Evolutionary conservation across 2,888 invertebrate genomes (phyloP).

Genomic region (Cinara cedri): DNA sequence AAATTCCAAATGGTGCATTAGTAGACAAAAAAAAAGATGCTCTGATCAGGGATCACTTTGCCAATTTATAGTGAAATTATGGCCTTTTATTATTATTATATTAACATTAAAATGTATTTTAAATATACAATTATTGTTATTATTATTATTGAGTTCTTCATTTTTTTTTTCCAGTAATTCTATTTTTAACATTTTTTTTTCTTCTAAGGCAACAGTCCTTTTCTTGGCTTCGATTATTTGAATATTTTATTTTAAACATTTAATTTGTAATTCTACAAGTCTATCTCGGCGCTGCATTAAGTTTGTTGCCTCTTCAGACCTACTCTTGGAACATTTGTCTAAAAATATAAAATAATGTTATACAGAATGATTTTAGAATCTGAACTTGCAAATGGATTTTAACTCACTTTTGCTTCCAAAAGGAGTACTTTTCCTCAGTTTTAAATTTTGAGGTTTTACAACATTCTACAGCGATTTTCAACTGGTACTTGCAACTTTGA

Average conservation of each 20-base stretch:
- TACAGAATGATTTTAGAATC: neutral
- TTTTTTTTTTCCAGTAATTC: neutral
- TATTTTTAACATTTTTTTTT: neutral
- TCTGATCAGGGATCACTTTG: slow-evolving; percentile 16
- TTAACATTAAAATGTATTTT: neutral
- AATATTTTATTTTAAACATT: neutral
- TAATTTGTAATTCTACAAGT: slow-evolving; percentile 10
- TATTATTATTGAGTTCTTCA: neutral
- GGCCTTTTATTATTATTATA: neutral
- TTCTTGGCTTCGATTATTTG: slow-evolving; percentile 9
- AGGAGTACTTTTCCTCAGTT: too few relatives aligned
- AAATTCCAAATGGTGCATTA: neutral
- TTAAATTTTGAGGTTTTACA: too few relatives aligned
- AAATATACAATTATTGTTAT: neutral
- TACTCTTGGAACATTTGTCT: neutral
- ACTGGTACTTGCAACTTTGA: too few relatives aligned
- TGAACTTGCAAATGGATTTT: neutral
- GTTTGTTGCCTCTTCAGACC: slow-evolving; percentile 16
- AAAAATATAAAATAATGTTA: slow-evolving; percentile 2
- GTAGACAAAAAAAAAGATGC: neutral
- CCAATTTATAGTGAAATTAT: slow-evolving; percentile 4
- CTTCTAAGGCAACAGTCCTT: neutral
- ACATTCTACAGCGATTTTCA: too few relatives aligned
- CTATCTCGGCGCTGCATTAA: neutral
- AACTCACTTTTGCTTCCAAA: slow-evolving; percentile 14